Base-by-base conservation (phyloP, 2,797 vertebrate genomes). In the Crenuchus spilurus region DNA sequence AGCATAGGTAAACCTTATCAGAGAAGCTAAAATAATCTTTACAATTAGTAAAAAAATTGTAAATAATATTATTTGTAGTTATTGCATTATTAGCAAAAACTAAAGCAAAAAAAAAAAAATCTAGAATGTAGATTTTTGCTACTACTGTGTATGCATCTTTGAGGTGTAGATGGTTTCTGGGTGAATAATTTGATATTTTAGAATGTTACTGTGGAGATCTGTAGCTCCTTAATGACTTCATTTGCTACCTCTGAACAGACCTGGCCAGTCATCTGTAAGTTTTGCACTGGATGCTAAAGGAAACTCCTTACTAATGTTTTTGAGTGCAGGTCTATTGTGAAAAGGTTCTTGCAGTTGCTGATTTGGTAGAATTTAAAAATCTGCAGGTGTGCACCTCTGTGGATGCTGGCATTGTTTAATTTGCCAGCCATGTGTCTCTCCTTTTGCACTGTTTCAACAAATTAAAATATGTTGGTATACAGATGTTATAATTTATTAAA, bases 321-420 rank as follows among this genome's bases (percentile, higher is more conserved):
- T 13, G 16, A 64, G 42, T 20, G 44, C 44, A 68, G 42, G 18
- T 3, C 72, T 52, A 39, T 74, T 74, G 72, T 74, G 63, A 58
- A 46, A 31, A 30, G 18, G 30, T 63, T 75, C 46, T 48, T 69
- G 14, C 61, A 54, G 44, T 62, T 75, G 66, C 66, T 70, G 66
- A 70, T 75, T 55, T 75, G 55, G 54, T 61, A 13, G 31, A 52
- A 49, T 39, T 64, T 64, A 35, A 37, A 16, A 30, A 41, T 75
- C 30, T n/a, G 26, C 72, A 75, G 64, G 54, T 60, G 63, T 24
- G 48, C 68, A 33, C 1, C 10, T 35, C 3, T 54, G 30, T 52
- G 57, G 33, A 11, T 35, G 28, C 1, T 16, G 31, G 11, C 49
- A 18, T 69, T 49, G 52, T 74, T 60, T 74, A 14, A 30, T 67